Evolutionary conservation across 2,113 vertebrate genomes (phyloP).

Genomic region (Micronycteris hirsuta): DNA sequence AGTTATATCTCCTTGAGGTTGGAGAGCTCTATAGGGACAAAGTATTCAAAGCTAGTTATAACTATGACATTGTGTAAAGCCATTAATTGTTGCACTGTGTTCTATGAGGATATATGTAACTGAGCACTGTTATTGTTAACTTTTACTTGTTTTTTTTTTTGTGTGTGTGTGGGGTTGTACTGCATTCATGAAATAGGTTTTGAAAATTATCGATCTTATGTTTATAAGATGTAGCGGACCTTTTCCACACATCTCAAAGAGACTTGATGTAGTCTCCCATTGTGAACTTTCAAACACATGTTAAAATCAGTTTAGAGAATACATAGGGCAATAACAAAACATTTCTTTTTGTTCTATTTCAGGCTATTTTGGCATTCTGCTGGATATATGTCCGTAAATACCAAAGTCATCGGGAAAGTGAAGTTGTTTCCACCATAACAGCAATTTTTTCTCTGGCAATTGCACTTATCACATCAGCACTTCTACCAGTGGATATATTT

Average conservation of each 20-base stretch:
- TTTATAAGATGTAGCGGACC: neutral
- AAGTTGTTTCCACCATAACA: slow-evolving; percentile 96
- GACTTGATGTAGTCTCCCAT: neutral
- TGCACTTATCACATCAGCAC: slow-evolving; percentile 95
- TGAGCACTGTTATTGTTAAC: neutral
- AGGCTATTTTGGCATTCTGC: slow-evolving; percentile 94
- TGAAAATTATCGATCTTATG: neutral
- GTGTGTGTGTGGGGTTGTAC: neutral
- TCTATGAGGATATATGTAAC: neutral
- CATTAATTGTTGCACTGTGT: neutral
- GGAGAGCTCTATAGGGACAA: neutral
- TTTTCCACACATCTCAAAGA: neutral
- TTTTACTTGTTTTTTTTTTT: neutral
- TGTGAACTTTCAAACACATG: neutral
- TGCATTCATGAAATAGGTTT: neutral
- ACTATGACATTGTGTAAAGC: neutral
- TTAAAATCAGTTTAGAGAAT: neutral
- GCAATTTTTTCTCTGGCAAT: slow-evolving; percentile 95
- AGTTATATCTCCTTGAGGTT: neutral
- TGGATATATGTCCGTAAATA: slow-evolving; percentile 98
- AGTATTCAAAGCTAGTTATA: neutral
- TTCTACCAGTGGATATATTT: slow-evolving; percentile 98
- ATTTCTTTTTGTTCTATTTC: slow-evolving; percentile 46
- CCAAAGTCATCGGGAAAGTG: slow-evolving; percentile 96
- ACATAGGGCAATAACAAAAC: neutral